Percentiles rank a stretch among this genome's conserved stretches.
Evolutionary conservation across 2,888 invertebrate species (phyloP).

Genomic region (Stenoptilia bipunctidactyla): DNA sequence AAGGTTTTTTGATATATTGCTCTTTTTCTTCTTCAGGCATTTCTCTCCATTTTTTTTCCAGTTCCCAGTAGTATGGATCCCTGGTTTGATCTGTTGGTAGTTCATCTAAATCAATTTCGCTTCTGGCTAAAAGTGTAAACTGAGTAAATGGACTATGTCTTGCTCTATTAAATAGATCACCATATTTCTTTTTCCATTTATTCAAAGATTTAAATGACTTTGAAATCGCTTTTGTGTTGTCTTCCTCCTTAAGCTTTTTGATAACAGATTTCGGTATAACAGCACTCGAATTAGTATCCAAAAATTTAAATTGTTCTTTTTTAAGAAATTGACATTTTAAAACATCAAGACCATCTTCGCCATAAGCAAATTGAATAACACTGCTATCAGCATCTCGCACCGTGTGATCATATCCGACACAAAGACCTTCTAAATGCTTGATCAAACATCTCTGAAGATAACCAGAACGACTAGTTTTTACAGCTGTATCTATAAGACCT

Average conservation of each 20-base stretch:
- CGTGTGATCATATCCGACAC: conserved; percentile 92
- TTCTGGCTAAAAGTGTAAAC: conserved; percentile 67
- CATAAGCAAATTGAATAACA: conserved; percentile 93
- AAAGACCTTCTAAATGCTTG: conserved; percentile 97
- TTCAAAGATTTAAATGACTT: conserved; percentile 71
- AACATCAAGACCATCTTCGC: conserved; percentile 95
- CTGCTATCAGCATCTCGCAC: conserved; percentile 95
- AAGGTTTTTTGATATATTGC: conserved; percentile 63
- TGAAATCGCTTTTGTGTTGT: conserved; percentile 55
- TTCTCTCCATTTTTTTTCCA: conserved; percentile 77
- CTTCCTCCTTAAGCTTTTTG: conserved; percentile 69
- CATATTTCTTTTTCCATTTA: conserved; percentile 74
- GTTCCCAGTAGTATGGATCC: conserved; percentile 68
- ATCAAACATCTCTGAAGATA: conserved; percentile 97
- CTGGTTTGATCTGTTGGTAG: conserved; percentile 68
- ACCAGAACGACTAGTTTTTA: conserved; percentile 98
- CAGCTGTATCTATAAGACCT: conserved; percentile 99
- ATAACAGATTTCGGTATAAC: conserved; percentile 72
- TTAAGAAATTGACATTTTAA: conserved; percentile 88
- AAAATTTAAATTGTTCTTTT: conserved; percentile 80
- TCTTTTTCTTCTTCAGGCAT: conserved; percentile 71
- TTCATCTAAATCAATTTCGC: conserved; percentile 54
- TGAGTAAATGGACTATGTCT: conserved; percentile 71
- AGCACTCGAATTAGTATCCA: conserved; percentile 83
- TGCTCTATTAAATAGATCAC: conserved; percentile 45